Conservation (phyloP, 2,113 vertebrate genomes). For the Neodontobutis hainanensis region DNA sequence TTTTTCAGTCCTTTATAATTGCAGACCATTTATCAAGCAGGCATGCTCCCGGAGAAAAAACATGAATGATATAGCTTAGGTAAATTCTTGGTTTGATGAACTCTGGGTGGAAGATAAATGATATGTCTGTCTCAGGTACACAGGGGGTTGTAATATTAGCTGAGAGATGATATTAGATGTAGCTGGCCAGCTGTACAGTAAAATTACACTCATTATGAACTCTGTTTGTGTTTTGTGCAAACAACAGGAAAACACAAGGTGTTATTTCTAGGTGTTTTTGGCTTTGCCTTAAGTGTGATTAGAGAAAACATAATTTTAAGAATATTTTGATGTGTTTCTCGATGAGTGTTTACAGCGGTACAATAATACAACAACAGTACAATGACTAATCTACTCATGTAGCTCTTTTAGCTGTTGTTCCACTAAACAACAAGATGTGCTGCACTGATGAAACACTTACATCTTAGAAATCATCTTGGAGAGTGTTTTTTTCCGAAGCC, state of each 20-base stretch:
- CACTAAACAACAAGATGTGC: background rate
- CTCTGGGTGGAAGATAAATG: too few relatives aligned
- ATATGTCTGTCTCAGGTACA: too few relatives aligned
- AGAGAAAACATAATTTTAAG: constrained; percentile 5
- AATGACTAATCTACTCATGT: background rate
- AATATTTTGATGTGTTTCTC: background rate
- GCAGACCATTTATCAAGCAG: too few relatives aligned
- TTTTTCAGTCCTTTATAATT: background rate
- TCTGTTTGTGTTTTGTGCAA: constrained; percentile 1
- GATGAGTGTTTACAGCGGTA: background rate
- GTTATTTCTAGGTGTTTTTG: background rate
- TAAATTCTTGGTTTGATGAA: too few relatives aligned
- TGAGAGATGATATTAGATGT: constrained; percentile 28
- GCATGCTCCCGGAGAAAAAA: too few relatives aligned
- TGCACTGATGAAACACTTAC: background rate
- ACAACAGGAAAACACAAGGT: constrained; percentile 4
- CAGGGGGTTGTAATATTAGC: constrained; percentile 27
- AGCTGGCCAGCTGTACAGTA: constrained; percentile 10
- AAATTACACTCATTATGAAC: constrained; percentile 4
- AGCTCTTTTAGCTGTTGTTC: background rate
- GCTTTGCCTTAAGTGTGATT: background rate
- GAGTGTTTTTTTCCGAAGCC: background rate
- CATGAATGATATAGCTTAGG: too few relatives aligned
- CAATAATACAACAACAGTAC: background rate
- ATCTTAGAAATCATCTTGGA: constrained; percentile 2